Base-by-base conservation (phyloP, 2,797 vertebrate genomes). In the Esox masquinongy region DNA sequence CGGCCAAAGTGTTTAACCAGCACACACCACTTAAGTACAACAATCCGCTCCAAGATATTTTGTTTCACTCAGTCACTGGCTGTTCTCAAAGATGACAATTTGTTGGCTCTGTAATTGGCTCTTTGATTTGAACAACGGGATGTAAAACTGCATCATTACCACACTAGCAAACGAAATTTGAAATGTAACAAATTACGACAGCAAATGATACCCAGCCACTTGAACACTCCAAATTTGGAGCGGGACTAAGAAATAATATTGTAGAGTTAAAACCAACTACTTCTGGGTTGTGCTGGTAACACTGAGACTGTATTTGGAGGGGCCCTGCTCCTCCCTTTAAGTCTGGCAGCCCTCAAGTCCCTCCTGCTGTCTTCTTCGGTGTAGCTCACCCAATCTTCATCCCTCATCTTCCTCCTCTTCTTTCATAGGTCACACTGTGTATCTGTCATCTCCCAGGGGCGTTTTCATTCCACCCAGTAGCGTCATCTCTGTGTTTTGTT, bases 281-380 rank as follows among this genome's bases (percentile, higher is more conserved):
- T 75, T 43, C 39, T 59, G 80, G 84, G 87, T 74, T 87, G 74
- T 91, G 87, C 78, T 90, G 85, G 22, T 86, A 82, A 74, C 47
- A 70, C 49, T 78, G 29, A 59, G 19, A 88, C 63, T 77, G 66
- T 7, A 43, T 43, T 9, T 43, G 5, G 39, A 43, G 5, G 82
- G 83, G 77, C 63, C 51, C 77, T 75, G 87, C 66, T 50, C 34
- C 69, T 43, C 72, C 43, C 74, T 84, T 75, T 80, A 66, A 76
- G 56, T 74, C 59, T 70, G 74, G 71, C 80, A 88, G 68, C 61
- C 79, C 74, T 77, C 82, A 82, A 81, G 72, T 78, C 81, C 82
- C 61, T 63, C 79, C 69, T 84, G 56, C 78, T 87, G n/a, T 77
- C 75, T 59, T 79, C 84, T 69, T 72, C 79, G 76, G 76, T 72